Base-by-base conservation (phyloP, 1,140 invertebrate species). In the Drosophila lini region DNA sequence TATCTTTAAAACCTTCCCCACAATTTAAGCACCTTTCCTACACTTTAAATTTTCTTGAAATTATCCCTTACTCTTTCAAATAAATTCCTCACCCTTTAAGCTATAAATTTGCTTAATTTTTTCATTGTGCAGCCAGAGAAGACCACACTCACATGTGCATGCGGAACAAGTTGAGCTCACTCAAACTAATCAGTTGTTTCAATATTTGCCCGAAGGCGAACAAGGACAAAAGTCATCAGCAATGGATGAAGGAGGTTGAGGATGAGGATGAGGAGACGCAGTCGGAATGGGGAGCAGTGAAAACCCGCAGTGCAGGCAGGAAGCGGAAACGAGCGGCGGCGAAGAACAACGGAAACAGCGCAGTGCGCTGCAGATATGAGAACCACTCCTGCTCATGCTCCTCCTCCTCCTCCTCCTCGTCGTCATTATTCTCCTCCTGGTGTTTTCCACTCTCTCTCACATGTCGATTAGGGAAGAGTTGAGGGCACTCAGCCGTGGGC, bases 101-200 rank as follows among this genome's bases (percentile, higher is more conserved):
- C 5, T 3, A 19, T 4, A 48, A 47, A 25, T 38, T 16, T 34
- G 8, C 13, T 2, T 8, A n/a, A 32, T 38, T 64, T 61, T 16
- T 55, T 34, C 7, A 1, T 15, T 32, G 47, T 69, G 61, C 22
- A 31, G 13, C 32, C 32, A 10, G 31, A 10, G 7, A 40, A 40
- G 22, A 41, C n/a, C 41, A 36, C 31, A 41, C 31, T 36, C 36
- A 56, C 58, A 56, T 36, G 31, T 41, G 38, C 52, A 74, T 59
- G 52, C 25, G 28, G 31, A 47, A 76, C 80, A 82, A 70, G 73
- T 69, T 69, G 52, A 65, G 63, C 62, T 73, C 82, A 88, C 83
- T 83, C 83, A 80, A 86, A 86, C 83, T 86, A 86, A 86, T 86
- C 83, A 86, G 83, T 88, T 86, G 83, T 86, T 86, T 80, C 83